Evolutionary conservation across 2,888 invertebrate genomes (phyloP), one percentile per base, ranked within the genome.

Genomic region (Sturmia bella): DNA sequence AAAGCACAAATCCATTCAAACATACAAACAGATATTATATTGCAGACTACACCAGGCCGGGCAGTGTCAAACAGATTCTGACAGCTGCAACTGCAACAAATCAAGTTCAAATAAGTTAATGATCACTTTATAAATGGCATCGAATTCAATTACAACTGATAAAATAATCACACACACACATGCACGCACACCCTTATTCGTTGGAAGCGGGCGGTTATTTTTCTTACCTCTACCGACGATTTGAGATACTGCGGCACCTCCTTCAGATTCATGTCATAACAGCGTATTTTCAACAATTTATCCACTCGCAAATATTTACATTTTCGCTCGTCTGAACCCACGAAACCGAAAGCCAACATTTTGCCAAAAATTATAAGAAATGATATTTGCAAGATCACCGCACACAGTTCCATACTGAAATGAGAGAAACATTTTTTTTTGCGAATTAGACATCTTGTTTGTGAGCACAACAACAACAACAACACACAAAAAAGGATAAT

Each of bases 161-260:
- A 41, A 45, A 50, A 43, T 9, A 27, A 13, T 19, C 50, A 59
- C 11, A 63, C 11, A n/a, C 54, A 50, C 21, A 50, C n/a, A 4
- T 4, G 19, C 24, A 12, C 39, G 63, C 27, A 27, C 32, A 72
- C 6, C 13, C 17, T 41, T 37, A 13, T 9, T 13, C 27, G 54
- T 3, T 9, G 9, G 9, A 24, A 24, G 43, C 9, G 15, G n/a
- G 7, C 27, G 27, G 15, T 27, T 13, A 15, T n/a, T 7, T n/a
- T n/a, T 85, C 87, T 88, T 86, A 91, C 91, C 89, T 91, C 91
- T 45, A 90, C 88, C 24, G 89, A 89, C 43, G 87, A 85, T 81
- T 88, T 90, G 7, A 91, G 85, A 84, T 86, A 87, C 77, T 89
- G 89, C 17, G 91, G 91, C 83, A 91, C 90, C 83, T 90, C 90